phyloP scores from a whole-genome alignment of 2,797 vertebrate species.

The Parauchenoglanis punctatus region DNA sequence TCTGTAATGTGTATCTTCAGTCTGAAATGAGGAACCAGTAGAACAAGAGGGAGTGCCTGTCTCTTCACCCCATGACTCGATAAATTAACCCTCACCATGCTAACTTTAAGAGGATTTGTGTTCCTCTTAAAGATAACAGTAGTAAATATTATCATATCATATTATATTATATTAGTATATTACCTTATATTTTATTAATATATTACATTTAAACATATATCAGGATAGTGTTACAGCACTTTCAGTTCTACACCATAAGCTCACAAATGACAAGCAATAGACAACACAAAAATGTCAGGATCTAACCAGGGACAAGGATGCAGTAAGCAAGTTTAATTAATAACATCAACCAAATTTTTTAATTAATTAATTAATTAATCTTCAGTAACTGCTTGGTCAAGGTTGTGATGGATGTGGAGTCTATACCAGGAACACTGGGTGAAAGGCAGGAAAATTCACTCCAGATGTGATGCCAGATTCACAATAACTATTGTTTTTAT shows the following conservation, averaged over 20 bases:
- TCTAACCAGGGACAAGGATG: background rate
- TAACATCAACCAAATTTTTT: background rate
- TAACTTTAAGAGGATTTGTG: background rate
- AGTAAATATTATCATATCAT: background rate
- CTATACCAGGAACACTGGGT: background rate
- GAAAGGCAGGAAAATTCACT: background rate
- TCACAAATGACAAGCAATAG: background rate
- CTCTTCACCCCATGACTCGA: background rate
- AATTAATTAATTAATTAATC: background rate
- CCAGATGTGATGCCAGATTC: background rate
- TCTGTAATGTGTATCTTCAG: background rate
- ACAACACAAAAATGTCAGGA: background rate
- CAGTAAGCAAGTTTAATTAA: background rate
- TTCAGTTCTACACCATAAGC: background rate
- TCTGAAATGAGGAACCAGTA: constrained; percentile 2
- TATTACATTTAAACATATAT: background rate
- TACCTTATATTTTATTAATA: background rate
- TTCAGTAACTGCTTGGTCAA: background rate
- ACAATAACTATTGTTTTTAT: background rate
- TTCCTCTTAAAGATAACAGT: background rate
- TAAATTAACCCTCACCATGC: constrained; percentile 34
- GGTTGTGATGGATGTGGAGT: background rate
- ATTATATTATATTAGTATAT: background rate
- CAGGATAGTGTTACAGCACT: background rate
- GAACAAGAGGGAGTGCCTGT: constrained; percentile 23